These are phyloP conservation scores for Napeogenes sylphis DNA, from an alignment of 2,888 invertebrate genomes.

Conservation along the genomic window DNA sequence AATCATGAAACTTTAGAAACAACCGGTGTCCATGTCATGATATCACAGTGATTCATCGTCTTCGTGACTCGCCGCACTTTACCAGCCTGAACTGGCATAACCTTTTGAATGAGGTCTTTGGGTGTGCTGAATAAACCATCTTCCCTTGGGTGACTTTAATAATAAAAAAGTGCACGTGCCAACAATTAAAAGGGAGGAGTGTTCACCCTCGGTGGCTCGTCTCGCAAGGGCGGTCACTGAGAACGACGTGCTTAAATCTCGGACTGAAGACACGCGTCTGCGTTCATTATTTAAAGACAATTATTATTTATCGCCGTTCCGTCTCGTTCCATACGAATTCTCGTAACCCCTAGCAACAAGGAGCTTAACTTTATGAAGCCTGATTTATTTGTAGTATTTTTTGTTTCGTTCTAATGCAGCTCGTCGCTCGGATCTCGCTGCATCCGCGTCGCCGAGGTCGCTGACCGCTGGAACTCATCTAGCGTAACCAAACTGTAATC, in stretches of 20 bases:
- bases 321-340: slow-evolving; percentile 56
- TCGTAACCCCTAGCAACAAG: slow-evolving; percentile 26
- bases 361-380: slow-evolving; percentile 18
- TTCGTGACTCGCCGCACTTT: slow-evolving; percentile 53
- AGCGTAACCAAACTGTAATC: slow-evolving; percentile 54
- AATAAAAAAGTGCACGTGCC: slow-evolving; percentile 70
- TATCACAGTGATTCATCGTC: slow-evolving; percentile 63
- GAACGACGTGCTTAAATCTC: slow-evolving; percentile 41
- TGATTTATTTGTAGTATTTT: slow-evolving; percentile 28
- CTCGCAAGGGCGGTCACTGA: slow-evolving; percentile 38
- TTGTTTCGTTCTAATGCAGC: slow-evolving; percentile 41
- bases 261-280: slow-evolving; percentile 60
- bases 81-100: slow-evolving; percentile 57
- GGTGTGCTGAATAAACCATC: slow-evolving; percentile 10
- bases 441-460: slow-evolving; percentile 61
- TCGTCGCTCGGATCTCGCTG: slow-evolving; percentile 30
- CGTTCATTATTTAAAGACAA: slow-evolving; percentile 39
- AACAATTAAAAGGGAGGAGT: slow-evolving; percentile 63
- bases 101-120: slow-evolving; percentile 43
- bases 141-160: slow-evolving; percentile 56
- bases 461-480: slow-evolving; percentile 66
- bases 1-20: slow-evolving; percentile 16
- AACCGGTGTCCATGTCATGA: slow-evolving; percentile 55
- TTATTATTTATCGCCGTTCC: slow-evolving; percentile 41
- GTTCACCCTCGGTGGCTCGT: slow-evolving; percentile 38